Base-by-base conservation (phyloP, 2,888 invertebrate species). In the Drosophila rubida region DNA sequence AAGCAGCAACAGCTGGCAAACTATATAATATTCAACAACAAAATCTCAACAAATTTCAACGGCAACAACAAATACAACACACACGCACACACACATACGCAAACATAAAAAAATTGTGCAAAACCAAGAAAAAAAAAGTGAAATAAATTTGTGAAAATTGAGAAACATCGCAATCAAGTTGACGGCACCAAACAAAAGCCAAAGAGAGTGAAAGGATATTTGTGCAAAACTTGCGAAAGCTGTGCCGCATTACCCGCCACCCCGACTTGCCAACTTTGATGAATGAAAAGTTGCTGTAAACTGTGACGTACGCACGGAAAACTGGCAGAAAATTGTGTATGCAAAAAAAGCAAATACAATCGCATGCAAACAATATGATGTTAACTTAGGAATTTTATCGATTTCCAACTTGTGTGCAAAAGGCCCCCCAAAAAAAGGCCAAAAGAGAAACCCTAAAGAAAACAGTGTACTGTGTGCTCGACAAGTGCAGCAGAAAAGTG, bases 321-420 rank as follows among this genome's bases (percentile, higher is more conserved):
- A 19, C 19, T 3, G 19, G 19, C 19, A 42, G 35, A 42, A 45
- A 46, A 58, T 32, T 32, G 32, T 32, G 32, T 32, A 32, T n/a
- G 8, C 42, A 48, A 37, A 44, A 25, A 50, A 44, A 25, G 22
- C 11, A 55, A 48, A 51, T 46, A 74, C 44, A 76, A 39, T 50
- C 49, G 44, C 53, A 54, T 32, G 22, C 45, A 42, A 70, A 30
- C 22, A 44, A 35, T 30, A 87, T 63, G 39, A 87, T 87, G 87
- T 78, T 84, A 64, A 70, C 78, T 79, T 64, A 75, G 55, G 55
- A 48, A 59, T 60, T 61, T 42, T 65, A 86, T 80, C 72, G 83
- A 80, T 86, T 80, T 69, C 30, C 54, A 61, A 46, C 44, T 75
- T 54, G 14, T 32, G 32, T 32, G 32, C n/a, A 3, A 30, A 4